Base-by-base conservation (phyloP, 2,888 invertebrate species). In the Macaria notata region DNA sequence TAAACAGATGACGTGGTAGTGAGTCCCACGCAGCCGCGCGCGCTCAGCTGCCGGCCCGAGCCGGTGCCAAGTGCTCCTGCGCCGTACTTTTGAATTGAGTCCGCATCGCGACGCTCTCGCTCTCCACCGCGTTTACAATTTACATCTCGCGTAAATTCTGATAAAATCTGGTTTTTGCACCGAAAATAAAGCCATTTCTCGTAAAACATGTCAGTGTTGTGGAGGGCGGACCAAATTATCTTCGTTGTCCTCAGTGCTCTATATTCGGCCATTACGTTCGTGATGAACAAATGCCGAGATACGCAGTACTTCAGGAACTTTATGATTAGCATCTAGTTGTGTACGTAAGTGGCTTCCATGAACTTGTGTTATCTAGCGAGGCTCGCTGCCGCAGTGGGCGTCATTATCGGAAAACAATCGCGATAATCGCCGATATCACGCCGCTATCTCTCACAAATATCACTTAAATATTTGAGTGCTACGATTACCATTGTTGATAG, bases 21-120 rank as follows among this genome's bases (percentile, higher is more conserved):
- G 61, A 76, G 73, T 76, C 82, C 82, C 81, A 79, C 82, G 81
- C 50, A 33, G 8, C 31, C 29, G 29, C 31, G 19, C 7, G 46
- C 31, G 43, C 19, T 53, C n/a, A 39, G 42, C 19, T 19, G 33
- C 7, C 80, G 63, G 66, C 68, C 60, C 62, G 52, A 53, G 54
- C 56, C 52, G 66, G 68, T 89, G 90, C 90, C 90, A 91, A 88
- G 79, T 78, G 74, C 67, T 85, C 81, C 71, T 84, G 82, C 88
- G 89, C 70, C 78, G 81, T 70, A 69, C 64, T 71, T 75, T 73
- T 63, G 67, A 70, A 73, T 73, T 62, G 68, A 79, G 76, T 80
- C 70, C 66, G 60, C 55, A 62, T 72, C 73, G 73, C 65, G 72
- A 67, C 69, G 71, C 67, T 62, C 64, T 61, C 71, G 69, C 67